Evolutionary conservation across 1,140 invertebrate species (phyloP).

Genomic region (Samia ricini): DNA sequence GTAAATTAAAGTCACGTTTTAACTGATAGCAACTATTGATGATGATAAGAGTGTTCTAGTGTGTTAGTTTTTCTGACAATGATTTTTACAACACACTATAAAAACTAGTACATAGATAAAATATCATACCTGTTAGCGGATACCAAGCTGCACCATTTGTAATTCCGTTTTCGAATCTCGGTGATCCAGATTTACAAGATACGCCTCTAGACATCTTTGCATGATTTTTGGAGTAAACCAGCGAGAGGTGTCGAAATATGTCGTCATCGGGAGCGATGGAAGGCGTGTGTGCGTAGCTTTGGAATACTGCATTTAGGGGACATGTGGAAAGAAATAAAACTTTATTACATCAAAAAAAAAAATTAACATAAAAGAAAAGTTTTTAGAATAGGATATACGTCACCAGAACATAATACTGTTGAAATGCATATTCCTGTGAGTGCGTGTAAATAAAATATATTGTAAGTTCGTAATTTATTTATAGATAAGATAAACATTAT

Average conservation of each 20-base stretch:
- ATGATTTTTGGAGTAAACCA: conserved; percentile 93
- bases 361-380: background rate
- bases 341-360: conserved; percentile 4
- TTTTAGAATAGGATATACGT: conserved; percentile 46
- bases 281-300: conserved; percentile 85
- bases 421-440: conserved; percentile 89
- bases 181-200: conserved; percentile 86
- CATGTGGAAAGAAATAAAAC: conserved; percentile 67
- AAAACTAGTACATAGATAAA: background rate
- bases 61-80: too few species aligned
- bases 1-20: too few species aligned
- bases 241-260: conserved; percentile 93
- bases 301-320: conserved; percentile 85
- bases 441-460: conserved; percentile 69
- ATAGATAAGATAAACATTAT: too few species aligned
- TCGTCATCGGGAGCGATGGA: conserved; percentile 96
- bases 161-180: conserved; percentile 90
- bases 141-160: conserved; percentile 97
- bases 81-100: too few species aligned
- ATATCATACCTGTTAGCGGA: conserved; percentile 86
- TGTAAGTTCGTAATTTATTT: too few species aligned
- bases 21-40: too few species aligned
- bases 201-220: conserved; percentile 90
- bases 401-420: conserved; percentile 88
- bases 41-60: too few species aligned